Evolutionary conservation across 1,140 invertebrate genomes (phyloP).

Genomic region (Heliconius hermathena): DNA sequence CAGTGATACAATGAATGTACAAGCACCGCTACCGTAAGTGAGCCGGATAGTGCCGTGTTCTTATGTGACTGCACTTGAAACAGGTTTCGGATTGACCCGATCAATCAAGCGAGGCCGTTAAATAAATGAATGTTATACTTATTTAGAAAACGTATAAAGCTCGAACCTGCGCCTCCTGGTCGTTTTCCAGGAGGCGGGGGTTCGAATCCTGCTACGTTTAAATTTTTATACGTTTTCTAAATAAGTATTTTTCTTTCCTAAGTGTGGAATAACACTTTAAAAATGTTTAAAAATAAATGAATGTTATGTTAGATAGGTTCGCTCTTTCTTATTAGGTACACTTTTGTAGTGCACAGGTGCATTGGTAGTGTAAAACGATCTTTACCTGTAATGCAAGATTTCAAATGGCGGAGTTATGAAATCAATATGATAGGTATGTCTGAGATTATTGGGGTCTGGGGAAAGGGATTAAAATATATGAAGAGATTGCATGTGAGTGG

Average conservation of each 20-base stretch:
- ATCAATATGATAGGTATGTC: neutral
- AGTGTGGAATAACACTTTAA: too few relatives aligned
- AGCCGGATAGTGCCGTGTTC: constrained; percentile 10
- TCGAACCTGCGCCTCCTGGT: too few relatives aligned
- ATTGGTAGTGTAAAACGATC: neutral
- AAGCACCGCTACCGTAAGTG: neutral
- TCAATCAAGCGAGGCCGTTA: constrained; percentile 8
- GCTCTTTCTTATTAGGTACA: neutral
- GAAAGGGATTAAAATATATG: too few relatives aligned
- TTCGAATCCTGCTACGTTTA: too few relatives aligned
- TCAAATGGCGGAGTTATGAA: neutral
- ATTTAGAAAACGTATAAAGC: too few relatives aligned
- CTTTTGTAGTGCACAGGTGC: neutral
- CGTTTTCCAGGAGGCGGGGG: too few relatives aligned
- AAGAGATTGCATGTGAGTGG: too few relatives aligned
- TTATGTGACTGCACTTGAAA: constrained; percentile 8
- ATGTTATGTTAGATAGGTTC: neutral
- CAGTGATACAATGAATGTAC: neutral
- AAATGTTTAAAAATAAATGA: neutral
- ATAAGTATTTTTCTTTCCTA: too few relatives aligned
- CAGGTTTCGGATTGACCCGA: constrained; percentile 12
- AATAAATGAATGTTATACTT: neutral
- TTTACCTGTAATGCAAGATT: neutral
- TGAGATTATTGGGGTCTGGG: neutral
- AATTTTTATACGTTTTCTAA: too few relatives aligned